Conservation (phyloP, 2,113 vertebrate genomes). For the Neodontobutis hainanensis region DNA sequence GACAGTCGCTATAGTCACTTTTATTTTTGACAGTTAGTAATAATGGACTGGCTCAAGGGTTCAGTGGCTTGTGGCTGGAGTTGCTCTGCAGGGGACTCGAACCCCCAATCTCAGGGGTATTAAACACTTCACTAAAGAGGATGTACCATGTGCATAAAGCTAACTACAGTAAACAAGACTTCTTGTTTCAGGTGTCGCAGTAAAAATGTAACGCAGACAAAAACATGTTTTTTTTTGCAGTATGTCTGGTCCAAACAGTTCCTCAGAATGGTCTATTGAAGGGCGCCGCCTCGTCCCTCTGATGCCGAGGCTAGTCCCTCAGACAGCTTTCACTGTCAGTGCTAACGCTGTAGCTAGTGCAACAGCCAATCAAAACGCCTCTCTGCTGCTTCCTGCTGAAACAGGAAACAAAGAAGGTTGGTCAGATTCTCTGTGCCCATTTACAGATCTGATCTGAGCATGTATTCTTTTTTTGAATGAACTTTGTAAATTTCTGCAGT, state of each 20-base stretch:
- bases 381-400: conserved; percentile 90
- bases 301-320: conserved; percentile 96
- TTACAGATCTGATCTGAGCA: background rate
- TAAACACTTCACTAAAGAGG: no score
- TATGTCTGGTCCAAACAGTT: conserved; percentile 98
- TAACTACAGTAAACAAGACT: no score
- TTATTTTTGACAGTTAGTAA: no score
- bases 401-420: conserved; percentile 97
- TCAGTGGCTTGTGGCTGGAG: no score
- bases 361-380: conserved; percentile 90
- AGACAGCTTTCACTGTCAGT: conserved; percentile 94
- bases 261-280: conserved; percentile 97
- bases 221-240: conserved; percentile 66
- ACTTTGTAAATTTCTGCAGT: conserved; percentile 72
- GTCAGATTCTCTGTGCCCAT: no score
- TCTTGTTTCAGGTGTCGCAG: background rate
- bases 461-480: background rate
- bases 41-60: no score
- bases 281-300: conserved; percentile 93
- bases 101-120: no score
- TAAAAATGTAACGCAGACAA: no score
- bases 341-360: conserved; percentile 94
- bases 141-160: no score
- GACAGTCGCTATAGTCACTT: no score
- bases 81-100: no score